Percentiles rank a stretch among this genome's conserved stretches.
Conservation (phyloP, 2,113 vertebrate species). For the Stegostoma tigrinum region DNA sequence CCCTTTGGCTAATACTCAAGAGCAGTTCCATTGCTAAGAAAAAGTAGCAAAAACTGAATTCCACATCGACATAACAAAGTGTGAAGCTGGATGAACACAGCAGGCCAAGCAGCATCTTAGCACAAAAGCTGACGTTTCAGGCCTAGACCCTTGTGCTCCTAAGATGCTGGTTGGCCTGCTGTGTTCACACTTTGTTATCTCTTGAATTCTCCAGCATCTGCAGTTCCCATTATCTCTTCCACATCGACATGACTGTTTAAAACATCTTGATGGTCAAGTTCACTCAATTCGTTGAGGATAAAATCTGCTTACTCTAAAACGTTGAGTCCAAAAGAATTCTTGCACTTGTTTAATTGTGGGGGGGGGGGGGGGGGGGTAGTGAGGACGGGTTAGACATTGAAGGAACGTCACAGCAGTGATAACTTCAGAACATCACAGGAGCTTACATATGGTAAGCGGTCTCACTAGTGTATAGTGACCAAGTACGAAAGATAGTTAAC, state of each 20-base stretch:
- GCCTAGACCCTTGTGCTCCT: no score
- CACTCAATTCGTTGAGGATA: no score
- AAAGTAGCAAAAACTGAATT: background rate
- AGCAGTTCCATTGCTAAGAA: background rate
- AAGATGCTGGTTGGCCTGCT: no score
- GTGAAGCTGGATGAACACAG: no score
- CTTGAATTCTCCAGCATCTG: no score
- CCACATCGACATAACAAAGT: background rate
- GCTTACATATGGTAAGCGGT: background rate
- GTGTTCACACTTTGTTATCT: no score
- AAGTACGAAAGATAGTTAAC: background rate
- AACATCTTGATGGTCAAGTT: no score
- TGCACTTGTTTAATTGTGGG: background rate
- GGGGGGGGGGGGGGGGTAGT: no score
- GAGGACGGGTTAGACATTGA: background rate
- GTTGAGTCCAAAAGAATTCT: background rate
- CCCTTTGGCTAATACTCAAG: background rate
- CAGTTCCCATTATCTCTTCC: no score
- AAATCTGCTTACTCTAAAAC: no score
- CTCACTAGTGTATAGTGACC: background rate
- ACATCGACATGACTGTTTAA: background rate
- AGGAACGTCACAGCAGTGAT: background rate
- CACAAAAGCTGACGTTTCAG: no score
- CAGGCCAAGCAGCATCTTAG: no score
- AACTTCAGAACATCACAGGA: background rate